Evolutionary conservation across 2,797 vertebrate species (phyloP).

Genomic region (Borostomias antarcticus): DNA sequence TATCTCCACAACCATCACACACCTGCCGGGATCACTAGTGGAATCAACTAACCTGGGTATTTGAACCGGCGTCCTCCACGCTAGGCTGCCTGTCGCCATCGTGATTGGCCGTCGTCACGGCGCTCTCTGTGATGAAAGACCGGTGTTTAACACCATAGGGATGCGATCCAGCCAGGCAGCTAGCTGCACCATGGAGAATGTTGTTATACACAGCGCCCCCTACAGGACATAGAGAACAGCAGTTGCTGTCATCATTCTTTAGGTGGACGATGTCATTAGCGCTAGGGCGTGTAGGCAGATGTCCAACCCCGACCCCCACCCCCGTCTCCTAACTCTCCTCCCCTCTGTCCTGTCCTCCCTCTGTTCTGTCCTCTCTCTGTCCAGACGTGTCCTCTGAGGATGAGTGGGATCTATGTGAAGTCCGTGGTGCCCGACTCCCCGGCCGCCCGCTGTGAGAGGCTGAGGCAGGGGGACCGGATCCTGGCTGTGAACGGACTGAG

Average conservation of each 20-base stretch:
- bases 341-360: not conserved
- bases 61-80: too few species aligned
- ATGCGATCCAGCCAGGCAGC: not conserved
- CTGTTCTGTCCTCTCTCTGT: not conserved
- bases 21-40: too few species aligned
- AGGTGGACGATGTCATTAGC: not conserved
- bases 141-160: too few species aligned
- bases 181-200: not conserved
- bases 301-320: too few species aligned
- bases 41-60: too few species aligned
- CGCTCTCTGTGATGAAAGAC: too few species aligned
- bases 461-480: constrained; percentile 75
- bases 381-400: constrained; percentile 71
- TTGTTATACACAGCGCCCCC: not conserved
- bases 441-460: constrained; percentile 67
- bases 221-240: not conserved
- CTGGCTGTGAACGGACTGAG: constrained; percentile 82
- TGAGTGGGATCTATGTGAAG: constrained; percentile 79
- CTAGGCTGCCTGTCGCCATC: too few species aligned
- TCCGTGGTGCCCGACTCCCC: constrained; percentile 78
- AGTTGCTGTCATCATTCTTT: not conserved
- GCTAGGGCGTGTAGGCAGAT: too few species aligned
- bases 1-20: too few species aligned
- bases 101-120: too few species aligned
- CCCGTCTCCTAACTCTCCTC: not conserved